Evolutionary conservation across 2,888 invertebrate genomes (phyloP).

Genomic region (Beris morrisii): DNA sequence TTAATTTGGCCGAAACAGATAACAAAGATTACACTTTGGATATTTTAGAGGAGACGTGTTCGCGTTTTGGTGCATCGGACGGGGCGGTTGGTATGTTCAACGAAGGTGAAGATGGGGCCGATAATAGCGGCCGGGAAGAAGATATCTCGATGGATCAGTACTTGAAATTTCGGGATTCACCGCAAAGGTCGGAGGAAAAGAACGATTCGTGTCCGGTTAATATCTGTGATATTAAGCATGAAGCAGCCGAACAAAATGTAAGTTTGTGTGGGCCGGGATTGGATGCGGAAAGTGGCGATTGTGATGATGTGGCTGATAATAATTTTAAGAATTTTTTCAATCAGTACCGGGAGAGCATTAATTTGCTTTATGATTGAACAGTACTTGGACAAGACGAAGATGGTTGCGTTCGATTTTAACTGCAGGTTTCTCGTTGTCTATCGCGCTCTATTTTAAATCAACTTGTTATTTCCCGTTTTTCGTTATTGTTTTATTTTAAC

Average conservation of each 20-base stretch:
- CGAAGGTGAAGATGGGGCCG: not conserved
- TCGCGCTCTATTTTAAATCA: too few relatives aligned
- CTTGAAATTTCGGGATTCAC: constrained; percentile 34
- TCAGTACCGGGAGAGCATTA: constrained; percentile 37
- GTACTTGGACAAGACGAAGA: not conserved
- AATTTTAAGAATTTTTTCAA: constrained; percentile 33
- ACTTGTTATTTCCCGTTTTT: too few relatives aligned
- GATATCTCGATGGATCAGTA: constrained; percentile 37
- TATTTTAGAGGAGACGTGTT: constrained; percentile 24
- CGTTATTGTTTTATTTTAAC: too few relatives aligned
- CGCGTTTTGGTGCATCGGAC: constrained; percentile 8
- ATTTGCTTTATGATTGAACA: constrained; percentile 37
- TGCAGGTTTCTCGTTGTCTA: too few relatives aligned
- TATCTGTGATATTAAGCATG: constrained; percentile 3
- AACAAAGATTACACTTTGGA: constrained; percentile 26
- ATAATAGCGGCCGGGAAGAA: constrained; percentile 24
- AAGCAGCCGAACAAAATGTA: constrained; percentile 1
- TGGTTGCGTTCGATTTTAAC: too few relatives aligned
- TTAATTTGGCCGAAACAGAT: constrained; percentile 20
- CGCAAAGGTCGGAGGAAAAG: not conserved
- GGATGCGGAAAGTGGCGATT: not conserved
- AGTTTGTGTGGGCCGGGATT: not conserved
- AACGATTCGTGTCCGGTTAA: not conserved
- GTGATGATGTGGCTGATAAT: constrained; percentile 7
- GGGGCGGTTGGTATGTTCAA: not conserved